Base-by-base conservation (phyloP, 2,797 vertebrate species). In the Acipenser ruthenus region DNA sequence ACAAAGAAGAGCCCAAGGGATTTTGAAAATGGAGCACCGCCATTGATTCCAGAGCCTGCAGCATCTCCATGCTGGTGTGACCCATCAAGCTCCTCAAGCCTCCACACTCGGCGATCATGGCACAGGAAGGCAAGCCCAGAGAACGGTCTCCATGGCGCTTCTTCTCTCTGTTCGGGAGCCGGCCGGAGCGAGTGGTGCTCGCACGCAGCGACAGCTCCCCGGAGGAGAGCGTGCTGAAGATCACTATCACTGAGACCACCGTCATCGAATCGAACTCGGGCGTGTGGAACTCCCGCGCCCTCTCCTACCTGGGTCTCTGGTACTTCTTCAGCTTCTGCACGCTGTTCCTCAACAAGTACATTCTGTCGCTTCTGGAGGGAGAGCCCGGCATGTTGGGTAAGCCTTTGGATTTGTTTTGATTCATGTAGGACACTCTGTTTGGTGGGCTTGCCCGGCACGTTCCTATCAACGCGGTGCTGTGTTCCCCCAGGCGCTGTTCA, bases 321-420 rank as follows among this genome's bases (percentile, higher is more conserved):
- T 99, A 92, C 79, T 95, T 95, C 86, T 95, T 98, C 85, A 99
- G 96, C 86, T 98, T 99, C 84, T 97, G 94, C 85, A 98, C 96
- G 0, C 90, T 99, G 6, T 98, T 97, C 72, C 95, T 99, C 67
- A 99, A 99, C 86, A 99, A 99, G 79, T 95, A 99, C 72, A 98
- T 99, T 66, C 82, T 99, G 67, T 92, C 96, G 0, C 84, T 98
- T 75, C 83, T 98, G 77, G 93, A 97, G 72, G 95, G 95, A 63
- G 96, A 97, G 76, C 96, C 96, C 2, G 92, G 95, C 84, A 93
- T 94, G 92, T 80, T 99, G 64, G 96, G 96, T 97, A 90, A 78
- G 74, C 9, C n/a, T 10, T 60, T 10, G 12, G 6, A 37, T 37
- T 37, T 8, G 51, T 53, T 53, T 8, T 53, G 8, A 53, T 53